These are phyloP conservation scores for Zosterops lateralis DNA, from an alignment of 2,113 vertebrate species.

Conservation along the genomic window DNA sequence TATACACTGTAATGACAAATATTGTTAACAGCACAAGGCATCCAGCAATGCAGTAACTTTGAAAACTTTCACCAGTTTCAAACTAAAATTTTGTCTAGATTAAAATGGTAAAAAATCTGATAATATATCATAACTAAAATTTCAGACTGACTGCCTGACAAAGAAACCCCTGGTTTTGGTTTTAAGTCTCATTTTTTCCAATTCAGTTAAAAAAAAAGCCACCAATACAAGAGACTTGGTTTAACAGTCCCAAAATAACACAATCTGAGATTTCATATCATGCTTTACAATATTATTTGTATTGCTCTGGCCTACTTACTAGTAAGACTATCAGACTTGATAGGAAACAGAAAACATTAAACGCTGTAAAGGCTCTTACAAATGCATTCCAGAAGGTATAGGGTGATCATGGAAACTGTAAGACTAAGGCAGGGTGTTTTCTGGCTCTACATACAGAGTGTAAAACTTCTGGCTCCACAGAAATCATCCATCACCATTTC, in stretches of 20 bases:
- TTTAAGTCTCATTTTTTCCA: not conserved
- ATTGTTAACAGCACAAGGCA: not conserved
- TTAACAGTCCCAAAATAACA: not conserved
- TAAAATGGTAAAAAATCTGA: not conserved
- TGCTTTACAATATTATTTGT: not conserved
- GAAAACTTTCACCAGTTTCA: not conserved
- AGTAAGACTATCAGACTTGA: not conserved
- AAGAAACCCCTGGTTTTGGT: not conserved
- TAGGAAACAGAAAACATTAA: not conserved
- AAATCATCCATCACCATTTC: not conserved
- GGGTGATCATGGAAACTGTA: not conserved
- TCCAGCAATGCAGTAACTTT: not conserved
- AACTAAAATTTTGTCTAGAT: not conserved
- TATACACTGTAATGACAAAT: not conserved
- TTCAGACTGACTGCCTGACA: not conserved
- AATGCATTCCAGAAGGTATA: not conserved
- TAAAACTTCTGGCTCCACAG: not conserved
- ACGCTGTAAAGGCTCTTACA: not conserved
- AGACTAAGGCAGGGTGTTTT: not conserved
- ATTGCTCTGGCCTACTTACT: not conserved
- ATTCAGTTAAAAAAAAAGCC: not conserved
- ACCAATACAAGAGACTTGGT: not conserved
- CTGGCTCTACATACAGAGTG: not conserved
- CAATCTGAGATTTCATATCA: not conserved
- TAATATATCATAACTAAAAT: not conserved